Conservation (phyloP, 2,797 vertebrate genomes). For the Dendrocincla fuliginosa region DNA sequence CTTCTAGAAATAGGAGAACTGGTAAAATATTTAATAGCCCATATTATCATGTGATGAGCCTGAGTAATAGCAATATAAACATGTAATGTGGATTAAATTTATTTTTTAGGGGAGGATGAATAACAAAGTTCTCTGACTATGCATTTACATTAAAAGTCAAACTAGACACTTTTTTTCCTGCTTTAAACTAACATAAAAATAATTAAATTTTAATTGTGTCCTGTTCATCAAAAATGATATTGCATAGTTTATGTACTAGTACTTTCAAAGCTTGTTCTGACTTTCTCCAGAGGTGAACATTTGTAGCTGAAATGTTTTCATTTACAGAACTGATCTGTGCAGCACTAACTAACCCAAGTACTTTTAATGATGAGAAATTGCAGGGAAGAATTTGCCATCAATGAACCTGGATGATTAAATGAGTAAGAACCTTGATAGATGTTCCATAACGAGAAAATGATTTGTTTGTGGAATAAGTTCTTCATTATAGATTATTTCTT, state of each 20-base stretch:
- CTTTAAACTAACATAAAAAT: constrained; percentile 1
- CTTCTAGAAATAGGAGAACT: background rate
- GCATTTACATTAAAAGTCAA: background rate
- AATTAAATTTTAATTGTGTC: background rate
- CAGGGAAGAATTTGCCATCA: background rate
- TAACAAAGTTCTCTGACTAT: background rate
- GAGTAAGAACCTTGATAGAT: background rate
- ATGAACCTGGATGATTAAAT: background rate
- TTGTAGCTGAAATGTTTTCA: background rate
- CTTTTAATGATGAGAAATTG: background rate
- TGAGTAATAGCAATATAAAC: background rate
- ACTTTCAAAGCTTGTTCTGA: background rate
- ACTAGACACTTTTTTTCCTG: background rate
- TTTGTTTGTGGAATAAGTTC: background rate
- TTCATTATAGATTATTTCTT: constrained; percentile 10
- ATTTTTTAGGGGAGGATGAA: background rate
- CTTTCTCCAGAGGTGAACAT: background rate
- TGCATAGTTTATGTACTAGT: background rate
- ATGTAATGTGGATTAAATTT: background rate
- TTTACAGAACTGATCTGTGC: background rate
- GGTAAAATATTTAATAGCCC: background rate
- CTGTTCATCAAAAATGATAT: background rate
- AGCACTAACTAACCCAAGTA: background rate
- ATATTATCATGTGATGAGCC: background rate
- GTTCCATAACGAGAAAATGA: constrained; percentile 3